Evolutionary conservation across 2,888 invertebrate genomes (phyloP).

Genomic region (Campopleginae sp.): DNA sequence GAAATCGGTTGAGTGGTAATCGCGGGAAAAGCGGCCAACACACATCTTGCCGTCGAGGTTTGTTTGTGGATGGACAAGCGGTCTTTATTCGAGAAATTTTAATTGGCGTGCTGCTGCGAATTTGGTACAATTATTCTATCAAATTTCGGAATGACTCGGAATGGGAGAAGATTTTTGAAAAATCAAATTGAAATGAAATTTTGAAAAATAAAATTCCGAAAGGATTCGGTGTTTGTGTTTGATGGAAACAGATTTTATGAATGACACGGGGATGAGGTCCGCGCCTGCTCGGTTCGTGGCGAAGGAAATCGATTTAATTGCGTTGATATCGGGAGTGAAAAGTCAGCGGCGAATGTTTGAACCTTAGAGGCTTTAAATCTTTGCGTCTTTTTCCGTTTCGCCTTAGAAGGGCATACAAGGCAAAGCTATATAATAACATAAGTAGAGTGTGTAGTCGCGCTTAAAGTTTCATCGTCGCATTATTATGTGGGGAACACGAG

Average conservation of each 20-base stretch:
- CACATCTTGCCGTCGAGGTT: background rate
- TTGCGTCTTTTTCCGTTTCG: constrained; percentile 12
- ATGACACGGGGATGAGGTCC: background rate
- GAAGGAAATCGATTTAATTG: constrained; percentile 55
- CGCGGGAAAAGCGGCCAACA: no score
- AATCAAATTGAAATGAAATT: no score
- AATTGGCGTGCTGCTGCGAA: background rate
- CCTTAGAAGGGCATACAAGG: constrained; percentile 18
- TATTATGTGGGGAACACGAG: constrained; percentile 36
- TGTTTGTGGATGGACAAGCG: background rate
- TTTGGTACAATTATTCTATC: background rate
- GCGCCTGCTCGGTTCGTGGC: background rate
- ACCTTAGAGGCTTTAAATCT: constrained; percentile 36
- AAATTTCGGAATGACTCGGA: background rate
- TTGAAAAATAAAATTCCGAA: background rate
- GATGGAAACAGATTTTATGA: background rate
- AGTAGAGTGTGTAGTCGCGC: constrained; percentile 24
- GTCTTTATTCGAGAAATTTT: background rate
- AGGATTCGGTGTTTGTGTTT: background rate
- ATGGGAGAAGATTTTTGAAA: background rate
- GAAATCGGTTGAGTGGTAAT: no score
- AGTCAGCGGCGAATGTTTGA: constrained; percentile 52
- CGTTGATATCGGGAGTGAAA: constrained; percentile 53
- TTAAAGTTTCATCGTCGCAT: constrained; percentile 45
- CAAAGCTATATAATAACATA: constrained; percentile 20